Evolutionary conservation across 1,140 invertebrate species (phyloP), one percentile per base, ranked within the genome.

Genomic region (Scaptodrosophila lebanonensis): DNA sequence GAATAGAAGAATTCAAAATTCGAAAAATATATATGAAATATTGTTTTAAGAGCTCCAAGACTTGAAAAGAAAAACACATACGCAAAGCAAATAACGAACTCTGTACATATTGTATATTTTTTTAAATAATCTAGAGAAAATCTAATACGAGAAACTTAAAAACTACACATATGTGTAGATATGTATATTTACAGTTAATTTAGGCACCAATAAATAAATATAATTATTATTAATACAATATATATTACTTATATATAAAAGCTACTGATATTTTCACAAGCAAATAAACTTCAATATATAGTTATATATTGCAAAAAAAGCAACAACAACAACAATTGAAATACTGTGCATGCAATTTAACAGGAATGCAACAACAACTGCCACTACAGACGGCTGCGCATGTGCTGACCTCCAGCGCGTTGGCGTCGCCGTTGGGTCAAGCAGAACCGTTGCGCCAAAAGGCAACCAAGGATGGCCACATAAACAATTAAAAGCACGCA

Each of bases 381-480:
- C 22, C 22, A 8, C 3, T 8, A 25, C 8, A 25, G 3, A 8
- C 22, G 22, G 30, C 54, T 67, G 57, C 62, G 58, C 45, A 53
- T 45, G 52, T 42, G 57, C 43, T 77, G 73, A 77, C 73, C 73
- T 73, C 73, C 64, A 57, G 40, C 25, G 22, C 20, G 44, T 35
- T 35, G 42, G 50, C 57, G 51, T 56, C 47, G 57, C 18, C 32
- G 40, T 53, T 44, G 79, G 82, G 79, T 84, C 79, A 54, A 84
- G 79, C 82, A 66, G 47, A 84, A 84, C 79, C 82, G 79, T 84
- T 84, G 69, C 79, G 79, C 79, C 79, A 84, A 83, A 75, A 82
- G 63, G 66, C 79, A 84, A 57, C 82, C 70, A 84, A 84, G 79
- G 82, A 84, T 84, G 82, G 59, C 60, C 66, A 54, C 76, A 70